Conservation (phyloP, 2,113 vertebrate genomes). For the Lucifuga dentata region DNA sequence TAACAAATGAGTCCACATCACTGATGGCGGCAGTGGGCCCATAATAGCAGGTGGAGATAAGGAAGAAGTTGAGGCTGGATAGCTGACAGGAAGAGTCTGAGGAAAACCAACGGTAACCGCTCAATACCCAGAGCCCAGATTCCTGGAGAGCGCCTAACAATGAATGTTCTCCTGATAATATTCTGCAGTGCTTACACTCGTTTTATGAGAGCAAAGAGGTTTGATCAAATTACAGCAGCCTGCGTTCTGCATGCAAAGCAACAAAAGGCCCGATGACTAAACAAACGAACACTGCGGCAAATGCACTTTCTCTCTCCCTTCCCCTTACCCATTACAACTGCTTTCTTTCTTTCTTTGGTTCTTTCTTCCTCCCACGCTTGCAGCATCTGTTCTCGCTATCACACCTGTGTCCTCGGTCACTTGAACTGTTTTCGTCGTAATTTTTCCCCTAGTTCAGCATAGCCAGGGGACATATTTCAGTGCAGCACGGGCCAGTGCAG, state of each 20-base stretch:
- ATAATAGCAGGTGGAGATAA: constrained; percentile 56
- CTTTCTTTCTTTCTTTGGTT: not conserved
- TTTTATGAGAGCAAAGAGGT: constrained; percentile 52
- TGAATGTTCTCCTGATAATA: constrained; percentile 65
- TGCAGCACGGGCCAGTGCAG: constrained; percentile 12
- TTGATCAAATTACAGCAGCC: constrained; percentile 50
- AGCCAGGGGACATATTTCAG: constrained; percentile 29
- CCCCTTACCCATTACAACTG: not conserved
- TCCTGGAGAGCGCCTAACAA: constrained; percentile 50
- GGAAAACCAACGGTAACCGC: constrained; percentile 49
- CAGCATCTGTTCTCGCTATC: constrained; percentile 23
- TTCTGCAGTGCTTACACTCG: constrained; percentile 50
- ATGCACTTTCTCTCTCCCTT: not conserved
- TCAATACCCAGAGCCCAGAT: constrained; percentile 53
- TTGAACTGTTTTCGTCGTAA: constrained; percentile 27
- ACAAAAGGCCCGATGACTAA: constrained; percentile 43
- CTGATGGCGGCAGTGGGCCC: constrained; percentile 39
- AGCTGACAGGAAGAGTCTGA: constrained; percentile 43
- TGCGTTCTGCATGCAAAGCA: constrained; percentile 52
- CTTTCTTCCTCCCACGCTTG: not conserved
- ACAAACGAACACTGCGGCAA: constrained; percentile 26
- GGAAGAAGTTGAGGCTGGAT: constrained; percentile 37
- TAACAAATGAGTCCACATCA: constrained; percentile 59
- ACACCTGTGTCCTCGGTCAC: constrained; percentile 18
- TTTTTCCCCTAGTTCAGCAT: constrained; percentile 19